phyloP scores from a whole-genome alignment of 1,140 invertebrate species.

The Brachionus rubens region DNA sequence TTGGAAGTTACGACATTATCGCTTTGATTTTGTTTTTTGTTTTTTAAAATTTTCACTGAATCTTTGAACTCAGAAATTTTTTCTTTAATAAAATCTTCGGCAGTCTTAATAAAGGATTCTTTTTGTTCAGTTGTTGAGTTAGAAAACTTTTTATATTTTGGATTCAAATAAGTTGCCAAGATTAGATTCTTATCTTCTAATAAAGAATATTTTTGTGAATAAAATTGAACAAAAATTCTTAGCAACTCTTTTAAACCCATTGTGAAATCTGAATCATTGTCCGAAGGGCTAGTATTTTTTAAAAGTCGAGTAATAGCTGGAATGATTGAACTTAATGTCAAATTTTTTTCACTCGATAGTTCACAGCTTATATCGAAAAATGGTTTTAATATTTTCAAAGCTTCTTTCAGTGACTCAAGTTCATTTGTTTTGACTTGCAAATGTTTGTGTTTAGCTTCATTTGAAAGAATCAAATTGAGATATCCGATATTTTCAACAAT shows the following conservation, averaged over 20 bases:
- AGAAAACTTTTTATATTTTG: slow-evolving; percentile 11
- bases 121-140: background rate
- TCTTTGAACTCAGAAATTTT: background rate
- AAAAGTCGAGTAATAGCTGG: background rate
- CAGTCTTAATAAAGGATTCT: background rate
- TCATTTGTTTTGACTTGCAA: background rate
- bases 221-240: background rate
- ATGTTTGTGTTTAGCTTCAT: background rate
- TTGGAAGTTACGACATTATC: background rate
- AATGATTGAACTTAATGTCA: background rate
- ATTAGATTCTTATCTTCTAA: background rate
- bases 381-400: background rate
- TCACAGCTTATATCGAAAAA: background rate
- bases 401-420: background rate
- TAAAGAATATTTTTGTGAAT: background rate
- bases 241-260: background rate
- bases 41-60: background rate
- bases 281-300: background rate
- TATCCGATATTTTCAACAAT: background rate
- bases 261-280: background rate
- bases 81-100: background rate
- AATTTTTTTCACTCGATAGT: background rate
- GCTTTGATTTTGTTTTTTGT: background rate
- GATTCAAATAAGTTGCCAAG: background rate
- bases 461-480: background rate